These are phyloP conservation scores for Lutjanus campechanus DNA, from an alignment of 2,797 vertebrate genomes.

Conservation along the genomic window DNA sequence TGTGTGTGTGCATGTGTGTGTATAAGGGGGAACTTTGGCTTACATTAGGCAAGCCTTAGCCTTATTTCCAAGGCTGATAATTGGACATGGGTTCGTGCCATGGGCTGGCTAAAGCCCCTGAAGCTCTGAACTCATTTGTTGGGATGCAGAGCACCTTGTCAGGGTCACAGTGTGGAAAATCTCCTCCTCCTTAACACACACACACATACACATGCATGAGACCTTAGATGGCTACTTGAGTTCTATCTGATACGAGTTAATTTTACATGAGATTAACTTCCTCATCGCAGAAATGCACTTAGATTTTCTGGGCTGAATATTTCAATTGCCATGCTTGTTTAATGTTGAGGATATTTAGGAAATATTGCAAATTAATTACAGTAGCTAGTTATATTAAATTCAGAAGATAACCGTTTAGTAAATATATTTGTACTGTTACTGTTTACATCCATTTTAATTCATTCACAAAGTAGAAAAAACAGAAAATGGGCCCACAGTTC, in stretches of 20 bases:
- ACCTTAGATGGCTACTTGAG: constrained; percentile 20
- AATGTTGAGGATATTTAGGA: constrained; percentile 11
- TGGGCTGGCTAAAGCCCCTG: constrained; percentile 60
- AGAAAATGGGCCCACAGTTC: not conserved
- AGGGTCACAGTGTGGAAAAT: constrained; percentile 59
- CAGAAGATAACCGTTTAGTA: not conserved
- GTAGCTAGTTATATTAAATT: not conserved
- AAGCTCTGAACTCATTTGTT: constrained; percentile 69
- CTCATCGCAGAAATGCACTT: constrained; percentile 13
- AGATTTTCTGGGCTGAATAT: constrained; percentile 31
- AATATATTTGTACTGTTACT: not conserved
- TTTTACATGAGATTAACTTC: constrained; percentile 52
- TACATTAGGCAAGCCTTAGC: constrained; percentile 64
- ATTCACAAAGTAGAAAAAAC: not conserved
- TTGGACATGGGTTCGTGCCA: constrained; percentile 74
- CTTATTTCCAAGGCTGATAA: constrained; percentile 74
- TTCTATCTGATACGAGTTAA: constrained; percentile 38
- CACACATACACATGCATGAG: constrained; percentile 6
- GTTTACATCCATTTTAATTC: not conserved
- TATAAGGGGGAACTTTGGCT: constrained; percentile 34
- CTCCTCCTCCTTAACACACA: not conserved
- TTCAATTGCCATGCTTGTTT: constrained; percentile 6
- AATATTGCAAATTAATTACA: constrained; percentile 8
- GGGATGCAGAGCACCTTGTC: constrained; percentile 61
- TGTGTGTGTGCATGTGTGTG: constrained; percentile 16